Evolutionary conservation across 1,140 invertebrate genomes (phyloP).

Genomic region (Ericerus pela): DNA sequence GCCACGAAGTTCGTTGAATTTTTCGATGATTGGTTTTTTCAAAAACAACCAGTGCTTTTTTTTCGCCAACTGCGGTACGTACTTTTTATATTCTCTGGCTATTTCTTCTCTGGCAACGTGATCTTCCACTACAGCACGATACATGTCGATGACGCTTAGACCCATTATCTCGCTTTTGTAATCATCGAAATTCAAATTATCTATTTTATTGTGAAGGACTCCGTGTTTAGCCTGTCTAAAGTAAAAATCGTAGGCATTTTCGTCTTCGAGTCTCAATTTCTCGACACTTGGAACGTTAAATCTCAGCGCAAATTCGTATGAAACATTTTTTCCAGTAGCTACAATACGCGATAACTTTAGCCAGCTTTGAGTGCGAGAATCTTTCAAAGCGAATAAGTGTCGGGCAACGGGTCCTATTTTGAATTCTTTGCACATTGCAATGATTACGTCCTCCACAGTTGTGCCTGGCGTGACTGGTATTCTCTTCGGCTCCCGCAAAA

Average conservation of each 20-base stretch:
- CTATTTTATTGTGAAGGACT: slow-evolving; percentile 58
- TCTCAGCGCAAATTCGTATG: slow-evolving; percentile 57
- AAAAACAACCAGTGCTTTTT: slow-evolving; percentile 56
- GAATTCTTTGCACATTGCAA: slow-evolving; percentile 47
- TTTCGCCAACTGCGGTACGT: slow-evolving; percentile 59
- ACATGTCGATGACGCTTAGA: slow-evolving; percentile 72
- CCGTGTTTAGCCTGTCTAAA: slow-evolving; percentile 69
- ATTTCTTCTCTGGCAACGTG: slow-evolving; percentile 44
- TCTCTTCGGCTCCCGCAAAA: too few relatives aligned
- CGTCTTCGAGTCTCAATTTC: slow-evolving; percentile 48
- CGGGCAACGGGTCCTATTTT: slow-evolving; percentile 56
- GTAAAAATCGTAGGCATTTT: slow-evolving; percentile 62
- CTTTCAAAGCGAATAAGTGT: slow-evolving; percentile 56
- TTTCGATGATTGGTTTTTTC: slow-evolving; percentile 50
- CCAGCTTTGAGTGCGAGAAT: slow-evolving; percentile 44
- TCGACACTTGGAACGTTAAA: slow-evolving; percentile 51
- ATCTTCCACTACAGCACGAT: slow-evolving; percentile 57
- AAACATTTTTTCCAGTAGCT: slow-evolving; percentile 34
- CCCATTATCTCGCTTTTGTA: slow-evolving; percentile 59
- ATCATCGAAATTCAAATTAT: slow-evolving; percentile 57
- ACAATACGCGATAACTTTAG: slow-evolving; percentile 41
- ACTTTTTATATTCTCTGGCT: slow-evolving; percentile 60
- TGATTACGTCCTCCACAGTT: slow-evolving; percentile 53
- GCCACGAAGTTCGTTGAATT: slow-evolving; percentile 31
- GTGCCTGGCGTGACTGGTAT: too few relatives aligned